Conservation (phyloP, 2,797 vertebrate genomes). For the Rhinatrema bivittatum region DNA sequence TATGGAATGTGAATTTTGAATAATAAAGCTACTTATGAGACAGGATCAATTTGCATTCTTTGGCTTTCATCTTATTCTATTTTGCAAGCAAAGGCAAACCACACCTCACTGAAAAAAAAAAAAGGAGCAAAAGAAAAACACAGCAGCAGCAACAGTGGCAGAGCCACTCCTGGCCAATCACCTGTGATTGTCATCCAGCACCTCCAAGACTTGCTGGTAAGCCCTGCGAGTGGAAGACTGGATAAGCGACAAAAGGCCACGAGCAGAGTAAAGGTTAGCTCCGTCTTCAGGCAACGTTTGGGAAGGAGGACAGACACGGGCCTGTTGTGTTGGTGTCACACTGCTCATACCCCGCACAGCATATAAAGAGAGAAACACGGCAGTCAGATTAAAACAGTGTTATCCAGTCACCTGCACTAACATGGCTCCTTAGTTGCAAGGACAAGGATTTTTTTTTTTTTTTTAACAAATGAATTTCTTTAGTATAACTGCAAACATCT, state of each 20-base stretch:
- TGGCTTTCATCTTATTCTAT: constrained; percentile 30
- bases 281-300: constrained; percentile 75
- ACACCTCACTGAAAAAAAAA: constrained; percentile 37
- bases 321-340: constrained; percentile 71
- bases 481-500: too few species aligned
- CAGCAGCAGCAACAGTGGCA: constrained; percentile 37
- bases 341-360: constrained; percentile 71
- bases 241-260: constrained; percentile 95
- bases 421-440: too few species aligned
- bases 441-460: too few species aligned
- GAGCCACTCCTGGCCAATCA: constrained; percentile 72
- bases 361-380: constrained; percentile 63
- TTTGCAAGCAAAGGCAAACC: constrained; percentile 39
- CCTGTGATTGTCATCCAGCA: constrained; percentile 97
- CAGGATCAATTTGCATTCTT: constrained; percentile 36
- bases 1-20: constrained; percentile 68
- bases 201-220: constrained; percentile 98
- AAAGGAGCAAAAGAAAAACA: constrained; percentile 32
- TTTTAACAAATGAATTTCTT: too few species aligned
- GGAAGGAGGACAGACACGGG: constrained; percentile 76
- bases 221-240: constrained; percentile 96
- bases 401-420: too few species aligned
- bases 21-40: constrained; percentile 38
- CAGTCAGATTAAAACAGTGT: constrained; percentile 53
- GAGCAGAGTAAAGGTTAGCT: constrained; percentile 82